A percentile compares a stretch with the other conserved stretches of the same genome.
phyloP scores from a whole-genome alignment of 1,140 invertebrate species.

The Lineus longissimus region DNA sequence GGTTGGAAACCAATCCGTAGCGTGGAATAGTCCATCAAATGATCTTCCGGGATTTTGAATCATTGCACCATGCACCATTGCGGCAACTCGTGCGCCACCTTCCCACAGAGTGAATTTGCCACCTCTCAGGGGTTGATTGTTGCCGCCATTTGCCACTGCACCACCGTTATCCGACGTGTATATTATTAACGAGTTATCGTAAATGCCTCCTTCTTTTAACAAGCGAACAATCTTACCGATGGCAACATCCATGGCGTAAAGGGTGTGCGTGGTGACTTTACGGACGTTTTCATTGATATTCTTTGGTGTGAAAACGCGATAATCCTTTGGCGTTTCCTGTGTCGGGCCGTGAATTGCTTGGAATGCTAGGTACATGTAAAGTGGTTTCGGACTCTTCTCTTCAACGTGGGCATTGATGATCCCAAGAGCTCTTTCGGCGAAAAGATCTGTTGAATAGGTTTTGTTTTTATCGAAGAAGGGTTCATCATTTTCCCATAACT shows the following conservation, averaged over 20 bases:
- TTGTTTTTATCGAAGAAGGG: not conserved
- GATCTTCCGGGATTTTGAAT: slow-evolving; percentile 18
- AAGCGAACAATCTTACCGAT: slow-evolving; percentile 73
- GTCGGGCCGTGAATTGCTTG: slow-evolving; percentile 3
- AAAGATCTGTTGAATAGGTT: not conserved
- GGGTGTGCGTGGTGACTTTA: not conserved
- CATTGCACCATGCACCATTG: slow-evolving; percentile 45
- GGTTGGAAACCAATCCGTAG: not conserved
- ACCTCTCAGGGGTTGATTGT: slow-evolving; percentile 56
- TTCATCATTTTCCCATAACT: not conserved
- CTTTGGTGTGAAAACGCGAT: not conserved
- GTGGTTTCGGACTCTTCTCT: not conserved
- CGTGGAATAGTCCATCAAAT: not conserved
- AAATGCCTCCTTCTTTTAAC: slow-evolving; percentile 57
- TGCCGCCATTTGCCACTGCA: slow-evolving; percentile 47
- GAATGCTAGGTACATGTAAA: slow-evolving; percentile 8
- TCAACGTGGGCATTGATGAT: not conserved
- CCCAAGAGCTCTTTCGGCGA: not conserved
- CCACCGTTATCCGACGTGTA: slow-evolving; percentile 55
- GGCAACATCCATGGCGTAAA: slow-evolving; percentile 76
- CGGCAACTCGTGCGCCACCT: slow-evolving; percentile 53
- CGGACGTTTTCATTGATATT: not conserved
- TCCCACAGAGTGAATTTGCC: slow-evolving; percentile 57
- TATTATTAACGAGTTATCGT: slow-evolving; percentile 42
- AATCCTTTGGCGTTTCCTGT: not conserved